These are phyloP conservation scores for Macrochelys suwanniensis DNA, from an alignment of 2,797 vertebrate species.

Conservation along the genomic window DNA sequence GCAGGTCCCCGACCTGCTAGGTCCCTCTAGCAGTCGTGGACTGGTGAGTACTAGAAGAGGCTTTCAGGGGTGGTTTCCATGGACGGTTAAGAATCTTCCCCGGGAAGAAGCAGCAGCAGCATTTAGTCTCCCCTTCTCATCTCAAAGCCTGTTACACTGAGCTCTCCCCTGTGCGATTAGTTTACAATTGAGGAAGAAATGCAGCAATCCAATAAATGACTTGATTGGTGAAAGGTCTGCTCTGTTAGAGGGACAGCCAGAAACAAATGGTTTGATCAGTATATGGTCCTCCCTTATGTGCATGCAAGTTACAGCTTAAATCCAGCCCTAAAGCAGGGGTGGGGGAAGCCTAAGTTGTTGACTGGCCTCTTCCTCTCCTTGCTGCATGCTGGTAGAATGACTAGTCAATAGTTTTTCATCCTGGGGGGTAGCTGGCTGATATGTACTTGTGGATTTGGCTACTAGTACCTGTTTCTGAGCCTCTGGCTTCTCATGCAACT, in stretches of 20 bases:
- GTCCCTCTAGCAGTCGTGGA: not conserved
- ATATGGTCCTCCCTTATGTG: not conserved
- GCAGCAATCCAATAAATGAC: rapidly evolving
- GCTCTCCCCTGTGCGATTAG: not conserved
- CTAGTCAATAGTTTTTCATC: not conserved
- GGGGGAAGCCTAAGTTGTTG: not conserved
- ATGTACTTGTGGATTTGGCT: not conserved
- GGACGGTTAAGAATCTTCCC: too few relatives aligned
- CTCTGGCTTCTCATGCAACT: not conserved
- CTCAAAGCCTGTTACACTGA: not conserved
- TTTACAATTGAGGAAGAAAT: not conserved
- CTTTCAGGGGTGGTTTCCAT: too few relatives aligned
- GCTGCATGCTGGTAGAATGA: not conserved
- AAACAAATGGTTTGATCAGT: not conserved
- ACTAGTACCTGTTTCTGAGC: not conserved
- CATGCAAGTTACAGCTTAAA: not conserved
- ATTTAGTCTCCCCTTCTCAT: not conserved
- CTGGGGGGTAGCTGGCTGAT: not conserved
- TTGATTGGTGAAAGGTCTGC: not conserved
- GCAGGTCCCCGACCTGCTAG: not conserved
- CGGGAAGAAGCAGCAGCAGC: not conserved
- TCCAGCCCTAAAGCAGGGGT: not conserved
- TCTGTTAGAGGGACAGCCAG: too few relatives aligned
- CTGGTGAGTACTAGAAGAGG: too few relatives aligned
- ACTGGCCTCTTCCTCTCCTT: not conserved